Percentiles rank a stretch among this genome's conserved stretches.
phyloP scores from a whole-genome alignment of 1,140 invertebrate species.

The Temnothorax longispinosus region DNA sequence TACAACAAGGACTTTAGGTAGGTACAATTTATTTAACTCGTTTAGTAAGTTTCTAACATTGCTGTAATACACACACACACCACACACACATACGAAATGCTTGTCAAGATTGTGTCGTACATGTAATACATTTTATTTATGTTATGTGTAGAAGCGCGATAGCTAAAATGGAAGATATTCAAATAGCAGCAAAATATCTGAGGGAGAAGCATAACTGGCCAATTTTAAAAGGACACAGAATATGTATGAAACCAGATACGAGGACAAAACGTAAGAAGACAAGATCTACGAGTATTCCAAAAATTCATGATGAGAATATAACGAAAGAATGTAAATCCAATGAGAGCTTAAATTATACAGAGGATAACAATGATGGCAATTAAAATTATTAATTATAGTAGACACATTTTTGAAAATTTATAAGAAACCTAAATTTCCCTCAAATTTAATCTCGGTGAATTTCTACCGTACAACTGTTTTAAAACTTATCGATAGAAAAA shows the following conservation, averaged over 20 bases:
- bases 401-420: neutral
- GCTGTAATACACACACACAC: neutral
- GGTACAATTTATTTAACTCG: neutral
- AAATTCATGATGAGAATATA: constrained; percentile 53
- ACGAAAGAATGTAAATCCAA: neutral
- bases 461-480: neutral
- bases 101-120: neutral
- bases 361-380: neutral
- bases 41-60: neutral
- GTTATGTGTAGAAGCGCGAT: constrained; percentile 68
- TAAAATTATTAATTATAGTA: constrained; percentile 1
- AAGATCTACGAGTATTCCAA: constrained; percentile 32
- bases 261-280: constrained; percentile 62
- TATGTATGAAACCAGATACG: constrained; percentile 67
- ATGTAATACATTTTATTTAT: neutral
- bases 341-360: neutral
- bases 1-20: constrained; percentile 65
- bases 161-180: constrained; percentile 64
- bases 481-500: constrained; percentile 51
- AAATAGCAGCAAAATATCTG: constrained; percentile 72
- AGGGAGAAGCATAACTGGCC: constrained; percentile 58
- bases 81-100: too few species aligned
- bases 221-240: constrained; percentile 58
- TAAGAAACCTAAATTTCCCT: neutral
- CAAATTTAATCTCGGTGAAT: neutral